Evolutionary conservation across 2,797 vertebrate species (phyloP), one percentile per base, ranked within the genome.

Genomic region (Hyperoplus lanceolatus): DNA sequence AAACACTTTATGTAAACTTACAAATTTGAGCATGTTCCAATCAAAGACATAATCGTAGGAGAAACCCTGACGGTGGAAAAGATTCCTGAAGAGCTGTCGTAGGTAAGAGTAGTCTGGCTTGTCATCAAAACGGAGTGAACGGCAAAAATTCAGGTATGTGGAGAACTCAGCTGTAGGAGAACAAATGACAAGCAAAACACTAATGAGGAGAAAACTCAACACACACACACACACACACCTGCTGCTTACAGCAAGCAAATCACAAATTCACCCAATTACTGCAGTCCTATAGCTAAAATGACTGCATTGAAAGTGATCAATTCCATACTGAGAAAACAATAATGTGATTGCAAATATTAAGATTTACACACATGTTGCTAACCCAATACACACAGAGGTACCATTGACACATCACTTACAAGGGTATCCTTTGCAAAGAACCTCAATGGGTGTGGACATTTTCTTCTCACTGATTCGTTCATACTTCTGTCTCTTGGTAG

Each of bases 401-500:
- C 77, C 90, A 36, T 89, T 90, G 10, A 94, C 89, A 76, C 91
- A 90, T 92, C 75, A 98, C 97, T 97, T 93, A 99, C 98, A 99
- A 12, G 98, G 97, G 83, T 99, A 99, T 92, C 98, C 97, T 97
- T 99, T 99, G 94, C 98, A 99, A 58, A 99, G 96, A 89, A 99
- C 97, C 93, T 99, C 98, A 9, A 99, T 99, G 84, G 98, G 98
- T 4, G 98, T 99, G 74, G 98, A 99, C 98, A 99, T 99, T 94
- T 99, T 99, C 96, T 99, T 99, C 95, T 99, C 98, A n/a, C 98
- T 99, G 95, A 99, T 99, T 74, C 98, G 95, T 84, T 99, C 98
- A 0, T 99, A 99, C 91, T 99, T 99, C 94, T 99, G 98, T 91
- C 98, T 96, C 94, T 99, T 99, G 92, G 98, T 99, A 81, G 98